Base-by-base conservation (phyloP, 2,113 vertebrate species). In the Oreochromis tanganicae region DNA sequence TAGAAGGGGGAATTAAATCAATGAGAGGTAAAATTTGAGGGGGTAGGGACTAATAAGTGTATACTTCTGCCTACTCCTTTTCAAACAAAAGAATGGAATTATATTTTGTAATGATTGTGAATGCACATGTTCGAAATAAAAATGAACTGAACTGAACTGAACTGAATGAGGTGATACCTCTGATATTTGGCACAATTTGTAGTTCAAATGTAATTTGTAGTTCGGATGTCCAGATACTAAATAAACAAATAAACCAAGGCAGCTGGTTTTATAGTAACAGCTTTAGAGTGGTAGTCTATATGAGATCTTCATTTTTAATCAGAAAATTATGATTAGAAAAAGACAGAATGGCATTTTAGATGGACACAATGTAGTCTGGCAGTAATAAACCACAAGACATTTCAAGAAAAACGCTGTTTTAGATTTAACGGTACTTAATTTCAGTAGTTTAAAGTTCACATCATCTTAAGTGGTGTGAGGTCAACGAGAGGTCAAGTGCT, bases 1-100 rank as follows among this genome's bases (percentile, higher is more conserved):
- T 21, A 68, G 34, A 0, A 21, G 19, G 9, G 0, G 19, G 19
- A 21, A n/a, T 54, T n/a, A 10, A 54, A 54, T 54, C 50, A 54
- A 54, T n/a, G 9, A 54, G 50, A 52, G 5, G 50, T n/a, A 0
- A 54, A 10, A 54, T 54, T 11, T 24, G 54, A 55, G 54, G 10
- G 2, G 54, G 3, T 24, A 56, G 54, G 54, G 5, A 55, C 5
- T 55, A 55, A 55, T 55, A 55, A 0, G 54, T 24, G n/a, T 4
- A 13, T 2, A 24, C 0, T 0, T 55, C 54, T 55, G 54, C 54
- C 21, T 24, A 24, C 21, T 24, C 21, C 21, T 24, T 24, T 24
- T 24, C 21, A 24, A 24, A 24, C 21, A 24, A 24, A 24, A 24
- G 24, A 24, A 24, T 24, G 24, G 24, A 24, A 24, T 24, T 24